Evolutionary conservation across 2,888 invertebrate genomes (phyloP), one percentile per base, ranked within the genome.

Genomic region (Pterostichus niger): DNA sequence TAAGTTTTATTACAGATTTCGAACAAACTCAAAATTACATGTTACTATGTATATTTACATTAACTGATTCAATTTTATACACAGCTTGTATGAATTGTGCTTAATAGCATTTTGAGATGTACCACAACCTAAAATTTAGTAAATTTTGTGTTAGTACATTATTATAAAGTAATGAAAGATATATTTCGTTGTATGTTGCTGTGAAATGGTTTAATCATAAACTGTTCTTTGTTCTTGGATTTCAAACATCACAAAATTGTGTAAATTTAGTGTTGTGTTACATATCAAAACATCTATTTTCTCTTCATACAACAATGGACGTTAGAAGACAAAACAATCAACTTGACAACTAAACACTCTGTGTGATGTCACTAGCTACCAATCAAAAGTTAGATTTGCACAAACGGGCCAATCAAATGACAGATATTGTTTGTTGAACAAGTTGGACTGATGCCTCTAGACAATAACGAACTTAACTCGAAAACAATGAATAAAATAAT

Each of bases 11-110:
- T 6, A 17, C 68, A 71, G 68, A 44, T 15, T 9, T 49, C 49
- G 13, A 49, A 56, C 56, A 15, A 71, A 71, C 68, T 71, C 44
- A 71, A 71, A 56, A 40, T 40, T 71, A 71, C 68, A 71, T 17
- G 56, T 17, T 56, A 56, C 68, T 71, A 71, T 56, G 15, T 44
- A 24, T 71, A 71, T 71, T 13, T 71, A 71, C 68, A 71, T 17
- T 71, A 71, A 71, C 68, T 71, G 68, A 71, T 71, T 64, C 35
- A 49, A 49, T 11, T 56, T 56, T 56, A 56, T 56, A 56, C 56
- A 56, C 56, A 56, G 56, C 1, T 56, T 56, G 56, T 56, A 56
- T 24, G 56, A 56, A 49, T 56, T 17, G 52, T 52, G 13, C 17
- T n/a, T 1, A 56, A 56, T 6, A 49, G n/a, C 49, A 49, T 56